These are phyloP conservation scores for Chironomus tentans DNA, from an alignment of 2,888 invertebrate genomes.

Conservation along the genomic window DNA sequence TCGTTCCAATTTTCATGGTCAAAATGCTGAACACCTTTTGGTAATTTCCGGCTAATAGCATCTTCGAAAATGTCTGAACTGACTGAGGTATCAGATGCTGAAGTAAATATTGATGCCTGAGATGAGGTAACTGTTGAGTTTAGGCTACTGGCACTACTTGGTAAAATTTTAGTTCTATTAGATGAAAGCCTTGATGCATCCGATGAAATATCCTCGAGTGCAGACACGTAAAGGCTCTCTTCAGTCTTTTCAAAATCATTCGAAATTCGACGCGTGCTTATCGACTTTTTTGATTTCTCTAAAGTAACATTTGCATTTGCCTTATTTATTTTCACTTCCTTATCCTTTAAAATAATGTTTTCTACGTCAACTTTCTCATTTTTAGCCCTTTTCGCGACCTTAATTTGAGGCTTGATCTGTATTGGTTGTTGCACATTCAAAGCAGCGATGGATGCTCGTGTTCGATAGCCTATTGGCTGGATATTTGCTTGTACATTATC, in stretches of 20 bases:
- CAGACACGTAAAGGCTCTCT: slow-evolving; percentile 67
- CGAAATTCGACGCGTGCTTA: slow-evolving; percentile 43
- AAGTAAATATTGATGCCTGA: neutral
- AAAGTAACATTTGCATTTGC: slow-evolving; percentile 35
- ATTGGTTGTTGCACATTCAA: slow-evolving; percentile 28
- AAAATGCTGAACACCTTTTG: slow-evolving; percentile 65
- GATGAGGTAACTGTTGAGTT: slow-evolving; percentile 31
- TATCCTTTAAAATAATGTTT: neutral
- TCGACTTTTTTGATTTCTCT: slow-evolving; percentile 41
- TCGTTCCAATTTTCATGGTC: slow-evolving; percentile 81
- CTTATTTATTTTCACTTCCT: neutral
- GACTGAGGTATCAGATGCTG: neutral
- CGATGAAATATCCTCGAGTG: slow-evolving; percentile 54
- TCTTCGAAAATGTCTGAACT: neutral
- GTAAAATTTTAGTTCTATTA: slow-evolving; percentile 33
- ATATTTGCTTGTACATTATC: neutral
- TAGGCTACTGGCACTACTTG: slow-evolving; percentile 37
- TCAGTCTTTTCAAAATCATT: slow-evolving; percentile 65
- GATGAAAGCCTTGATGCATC: slow-evolving; percentile 37
- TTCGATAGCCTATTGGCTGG: slow-evolving; percentile 37
- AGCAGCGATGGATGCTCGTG: slow-evolving; percentile 28
- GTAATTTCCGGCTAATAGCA: slow-evolving; percentile 34
- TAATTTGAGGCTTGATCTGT: neutral
- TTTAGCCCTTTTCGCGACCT: neutral
- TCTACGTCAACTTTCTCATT: neutral